Base-by-base conservation (phyloP, 2,113 vertebrate species). In the Chloropsis cyanopogon region DNA sequence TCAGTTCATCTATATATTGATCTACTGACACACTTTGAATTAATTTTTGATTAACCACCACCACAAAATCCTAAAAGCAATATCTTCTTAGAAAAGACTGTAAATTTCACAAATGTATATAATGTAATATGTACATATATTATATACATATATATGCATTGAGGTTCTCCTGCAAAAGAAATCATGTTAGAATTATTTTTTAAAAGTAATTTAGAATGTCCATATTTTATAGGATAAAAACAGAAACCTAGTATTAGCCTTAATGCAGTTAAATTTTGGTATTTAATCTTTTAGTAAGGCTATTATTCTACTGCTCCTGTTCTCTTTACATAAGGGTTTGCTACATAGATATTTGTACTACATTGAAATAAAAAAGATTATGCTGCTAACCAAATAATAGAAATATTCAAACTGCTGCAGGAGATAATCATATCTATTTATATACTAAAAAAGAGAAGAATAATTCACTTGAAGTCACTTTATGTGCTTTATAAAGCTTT, bases 11-110 rank as follows among this genome's bases (percentile, higher is more conserved):
- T 69, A 1, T 53, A 9, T 69, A 53, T 9, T 47, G 11, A 61
- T 68, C 20, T 68, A 63, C 20, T 26, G 44, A 53, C 4, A 29
- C 4, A 10, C 3, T 15, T 59, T 53, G 31, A 66, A 44, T 3
- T 54, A n/a, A 44, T 31, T 39, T 82, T 20, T 49, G 6, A 29
- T 52, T 76, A 56, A 76, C 60, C 2, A 37, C 2, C 1, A 20
- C 5, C 6, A 8, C 7, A 68, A 63, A 83, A n/a, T 2, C 3
- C 4, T 3, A 3, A 7, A 63, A 47, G 6, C 1, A 3, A 9
- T 8, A 16, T 53, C 3, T 33, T 28, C 15, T 72, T 35, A 60
- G 26, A 80, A 71, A 80, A 81, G 4, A 41, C 2, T 11, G 8
- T 0, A 60, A 57, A 46, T 70, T 89, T 47, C 4, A 12, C 17